phyloP scores from a whole-genome alignment of 1,140 invertebrate species.

The Aporrectodea caliginosa region DNA sequence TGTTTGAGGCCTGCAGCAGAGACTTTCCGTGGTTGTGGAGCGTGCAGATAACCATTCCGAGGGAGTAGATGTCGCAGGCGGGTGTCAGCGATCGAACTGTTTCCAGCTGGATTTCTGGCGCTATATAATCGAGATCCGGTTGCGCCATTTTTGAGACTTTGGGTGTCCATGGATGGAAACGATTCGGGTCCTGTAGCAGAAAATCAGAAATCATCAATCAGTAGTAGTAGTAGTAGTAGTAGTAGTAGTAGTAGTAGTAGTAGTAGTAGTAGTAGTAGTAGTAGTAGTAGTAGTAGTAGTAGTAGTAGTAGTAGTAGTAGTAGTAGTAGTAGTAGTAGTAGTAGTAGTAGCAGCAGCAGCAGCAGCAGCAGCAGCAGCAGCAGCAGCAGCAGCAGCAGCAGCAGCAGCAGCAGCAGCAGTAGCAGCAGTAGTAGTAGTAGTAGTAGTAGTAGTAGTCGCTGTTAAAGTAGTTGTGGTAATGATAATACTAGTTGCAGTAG shows the following conservation, averaged over 20 bases:
- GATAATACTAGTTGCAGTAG: too few relatives aligned
- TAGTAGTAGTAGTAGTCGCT: too few relatives aligned
- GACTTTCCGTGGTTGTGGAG: conserved; percentile 83
- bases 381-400: conserved; percentile 3
- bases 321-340: neutral
- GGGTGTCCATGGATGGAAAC: conserved; percentile 74
- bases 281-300: neutral
- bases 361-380: conserved; percentile 34
- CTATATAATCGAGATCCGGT: conserved; percentile 81
- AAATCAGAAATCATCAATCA: neutral
- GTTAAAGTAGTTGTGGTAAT: too few relatives aligned
- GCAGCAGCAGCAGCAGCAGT: conserved; percentile 30
- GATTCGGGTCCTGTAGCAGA: conserved; percentile 60
- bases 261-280: neutral
- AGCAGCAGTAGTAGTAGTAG: conserved; percentile 68
- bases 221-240: too few relatives aligned
- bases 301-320: neutral
- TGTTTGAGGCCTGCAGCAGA: conserved; percentile 81
- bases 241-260: conserved; percentile 5
- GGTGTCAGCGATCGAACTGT: conserved; percentile 72
- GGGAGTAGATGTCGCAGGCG: conserved; percentile 88
- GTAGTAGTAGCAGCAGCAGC: conserved; percentile 8
- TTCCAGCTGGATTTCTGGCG: conserved; percentile 68
- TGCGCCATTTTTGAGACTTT: conserved; percentile 85
- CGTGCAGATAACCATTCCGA: conserved; percentile 78